phyloP scores from a whole-genome alignment of 2,113 vertebrate species.

The Anser brachyrhynchus region DNA sequence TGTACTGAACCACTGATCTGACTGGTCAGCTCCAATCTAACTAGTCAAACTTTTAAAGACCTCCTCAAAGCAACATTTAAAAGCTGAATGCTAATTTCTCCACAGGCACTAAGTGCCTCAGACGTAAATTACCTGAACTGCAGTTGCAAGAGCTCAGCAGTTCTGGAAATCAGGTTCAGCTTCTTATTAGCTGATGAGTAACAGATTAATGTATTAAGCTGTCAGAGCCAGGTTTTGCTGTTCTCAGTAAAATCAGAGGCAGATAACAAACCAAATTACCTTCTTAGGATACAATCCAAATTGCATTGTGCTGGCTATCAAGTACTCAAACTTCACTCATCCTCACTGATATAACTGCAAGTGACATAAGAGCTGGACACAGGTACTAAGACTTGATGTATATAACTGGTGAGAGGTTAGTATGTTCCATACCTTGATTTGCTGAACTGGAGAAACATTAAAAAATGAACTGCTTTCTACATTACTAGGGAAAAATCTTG shows the following conservation, averaged over 20 bases:
- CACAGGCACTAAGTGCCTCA: neutral
- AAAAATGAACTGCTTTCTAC: neutral
- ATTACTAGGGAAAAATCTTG: neutral
- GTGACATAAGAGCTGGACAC: neutral
- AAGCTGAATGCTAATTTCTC: neutral
- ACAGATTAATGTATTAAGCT: neutral
- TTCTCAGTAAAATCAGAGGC: neutral
- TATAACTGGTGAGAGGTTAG: neutral
- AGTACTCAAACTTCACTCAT: neutral
- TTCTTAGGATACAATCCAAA: neutral
- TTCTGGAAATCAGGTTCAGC: neutral
- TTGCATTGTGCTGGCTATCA: neutral
- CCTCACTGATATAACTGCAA: neutral
- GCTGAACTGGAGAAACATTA: neutral
- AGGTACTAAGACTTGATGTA: neutral
- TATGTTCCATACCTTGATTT: neutral
- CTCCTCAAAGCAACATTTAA: neutral
- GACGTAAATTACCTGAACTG: neutral
- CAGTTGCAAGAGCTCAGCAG: neutral
- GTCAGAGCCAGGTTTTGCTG: neutral
- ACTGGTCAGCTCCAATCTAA: neutral
- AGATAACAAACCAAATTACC: neutral
- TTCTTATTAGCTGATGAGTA: neutral
- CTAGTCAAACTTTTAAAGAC: neutral
- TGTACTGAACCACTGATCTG: accelerated